Evolutionary conservation across 2,888 invertebrate genomes (phyloP).

Genomic region (Hirudinaria manillensis): DNA sequence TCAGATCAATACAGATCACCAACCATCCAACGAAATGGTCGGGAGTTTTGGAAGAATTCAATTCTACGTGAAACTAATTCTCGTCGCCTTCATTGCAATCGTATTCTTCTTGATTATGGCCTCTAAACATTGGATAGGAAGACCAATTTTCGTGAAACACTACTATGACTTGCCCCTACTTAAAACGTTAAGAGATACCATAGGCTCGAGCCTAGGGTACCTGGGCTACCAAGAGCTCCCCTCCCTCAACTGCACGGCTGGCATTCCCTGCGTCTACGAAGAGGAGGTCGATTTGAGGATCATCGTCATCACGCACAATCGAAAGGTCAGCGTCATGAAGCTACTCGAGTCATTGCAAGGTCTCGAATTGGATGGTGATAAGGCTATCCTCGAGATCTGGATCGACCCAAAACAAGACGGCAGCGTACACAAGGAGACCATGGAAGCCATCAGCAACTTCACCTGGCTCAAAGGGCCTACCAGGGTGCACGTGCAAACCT

Average conservation of each 20-base stretch:
- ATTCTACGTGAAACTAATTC: no score
- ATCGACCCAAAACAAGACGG: constrained; percentile 30
- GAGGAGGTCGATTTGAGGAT: constrained; percentile 35
- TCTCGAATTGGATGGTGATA: constrained; percentile 36
- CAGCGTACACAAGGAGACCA: constrained; percentile 32
- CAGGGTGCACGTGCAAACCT: constrained; percentile 38
- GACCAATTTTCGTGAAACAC: no score
- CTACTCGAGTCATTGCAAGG: constrained; percentile 37
- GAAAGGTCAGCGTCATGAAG: constrained; percentile 36
- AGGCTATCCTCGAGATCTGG: constrained; percentile 39
- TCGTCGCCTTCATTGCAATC: no score
- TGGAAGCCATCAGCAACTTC: constrained; percentile 30
- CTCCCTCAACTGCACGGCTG: constrained; percentile 15
- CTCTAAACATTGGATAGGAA: no score
- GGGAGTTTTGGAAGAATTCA: no score
- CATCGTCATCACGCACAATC: constrained; percentile 39
- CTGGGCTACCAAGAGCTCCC: no score
- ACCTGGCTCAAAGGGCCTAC: constrained; percentile 22
- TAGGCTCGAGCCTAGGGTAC: no score
- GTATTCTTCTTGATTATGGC: no score
- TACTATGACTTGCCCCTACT: no score
- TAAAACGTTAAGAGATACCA: no score
- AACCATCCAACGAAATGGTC: no score
- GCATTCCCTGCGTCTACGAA: constrained; percentile 31
- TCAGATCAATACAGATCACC: no score